These are phyloP conservation scores for Ctenomys sociabilis DNA, from an alignment of 2,113 vertebrate genomes.

Conservation along the genomic window DNA sequence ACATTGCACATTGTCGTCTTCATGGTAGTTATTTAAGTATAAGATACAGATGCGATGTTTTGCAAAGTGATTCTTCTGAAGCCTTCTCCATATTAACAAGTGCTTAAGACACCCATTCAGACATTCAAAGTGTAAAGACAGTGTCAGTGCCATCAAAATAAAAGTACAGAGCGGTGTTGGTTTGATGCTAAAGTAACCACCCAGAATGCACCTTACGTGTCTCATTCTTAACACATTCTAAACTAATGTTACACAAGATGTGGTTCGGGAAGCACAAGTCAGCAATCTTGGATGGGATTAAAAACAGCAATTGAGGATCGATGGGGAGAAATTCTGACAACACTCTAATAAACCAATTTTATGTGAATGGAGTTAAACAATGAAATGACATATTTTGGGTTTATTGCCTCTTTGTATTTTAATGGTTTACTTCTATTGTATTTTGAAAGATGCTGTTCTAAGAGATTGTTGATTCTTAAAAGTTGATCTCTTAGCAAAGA, in stretches of 20 bases:
- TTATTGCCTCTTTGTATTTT: neutral
- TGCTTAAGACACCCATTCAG: neutral
- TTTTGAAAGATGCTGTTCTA: neutral
- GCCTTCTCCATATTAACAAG: neutral
- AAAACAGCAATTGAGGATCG: neutral
- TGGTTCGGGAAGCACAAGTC: neutral
- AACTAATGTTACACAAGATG: neutral
- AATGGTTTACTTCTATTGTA: neutral
- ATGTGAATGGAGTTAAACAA: neutral
- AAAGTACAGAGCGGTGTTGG: neutral
- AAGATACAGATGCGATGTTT: no score
- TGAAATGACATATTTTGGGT: neutral
- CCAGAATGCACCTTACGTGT: neutral
- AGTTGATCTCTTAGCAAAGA: neutral
- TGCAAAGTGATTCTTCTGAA: neutral
- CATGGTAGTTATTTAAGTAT: no score
- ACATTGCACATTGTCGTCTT: no score
- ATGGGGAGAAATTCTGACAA: neutral
- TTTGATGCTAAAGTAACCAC: neutral
- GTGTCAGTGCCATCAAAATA: neutral
- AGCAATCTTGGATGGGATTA: neutral
- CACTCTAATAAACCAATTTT: neutral
- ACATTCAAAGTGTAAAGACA: neutral
- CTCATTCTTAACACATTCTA: neutral
- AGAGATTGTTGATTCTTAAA: neutral